Percentiles rank a stretch among this genome's conserved stretches.
phyloP scores from a whole-genome alignment of 92 coral and sea anemone genomes.

The Porites lobata region DNA sequence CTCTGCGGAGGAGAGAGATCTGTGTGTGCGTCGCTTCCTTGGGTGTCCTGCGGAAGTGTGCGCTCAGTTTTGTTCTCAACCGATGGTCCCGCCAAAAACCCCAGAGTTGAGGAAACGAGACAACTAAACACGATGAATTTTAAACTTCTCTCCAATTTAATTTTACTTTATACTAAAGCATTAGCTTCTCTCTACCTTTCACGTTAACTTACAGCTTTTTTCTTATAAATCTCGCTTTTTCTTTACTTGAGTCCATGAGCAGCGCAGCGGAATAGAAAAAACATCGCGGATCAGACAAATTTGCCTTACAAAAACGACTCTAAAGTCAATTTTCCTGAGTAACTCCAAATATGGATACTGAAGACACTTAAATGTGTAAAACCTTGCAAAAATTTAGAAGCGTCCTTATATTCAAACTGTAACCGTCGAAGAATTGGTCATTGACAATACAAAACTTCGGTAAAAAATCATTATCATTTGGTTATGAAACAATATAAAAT shows the following conservation, averaged over 20 bases:
- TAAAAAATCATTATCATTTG: not conserved
- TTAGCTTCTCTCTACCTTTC: not conserved
- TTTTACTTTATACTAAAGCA: slow-evolving; percentile 4
- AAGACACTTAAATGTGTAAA: not conserved
- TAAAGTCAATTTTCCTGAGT: not conserved
- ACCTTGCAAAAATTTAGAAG: not conserved
- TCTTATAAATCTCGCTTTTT: not conserved
- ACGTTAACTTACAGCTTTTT: not conserved
- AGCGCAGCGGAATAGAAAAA: slow-evolving; percentile 1
- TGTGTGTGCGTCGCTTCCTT: no score
- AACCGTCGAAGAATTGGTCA: not conserved
- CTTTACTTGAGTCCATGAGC: not conserved
- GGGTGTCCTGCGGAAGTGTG: no score
- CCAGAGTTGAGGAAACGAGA: no score
- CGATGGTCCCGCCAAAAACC: no score
- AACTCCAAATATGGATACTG: not conserved
- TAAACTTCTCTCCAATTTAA: not conserved
- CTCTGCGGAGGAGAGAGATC: no score
- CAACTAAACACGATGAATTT: no score
- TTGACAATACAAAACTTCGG: no score
- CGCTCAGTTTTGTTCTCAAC: no score
- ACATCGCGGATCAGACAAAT: not conserved
- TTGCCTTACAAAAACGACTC: not conserved
- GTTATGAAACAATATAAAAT: not conserved
- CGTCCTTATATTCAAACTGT: not conserved